Evolutionary conservation across 2,797 vertebrate species (phyloP).

Genomic region (Labroides dimidiatus): DNA sequence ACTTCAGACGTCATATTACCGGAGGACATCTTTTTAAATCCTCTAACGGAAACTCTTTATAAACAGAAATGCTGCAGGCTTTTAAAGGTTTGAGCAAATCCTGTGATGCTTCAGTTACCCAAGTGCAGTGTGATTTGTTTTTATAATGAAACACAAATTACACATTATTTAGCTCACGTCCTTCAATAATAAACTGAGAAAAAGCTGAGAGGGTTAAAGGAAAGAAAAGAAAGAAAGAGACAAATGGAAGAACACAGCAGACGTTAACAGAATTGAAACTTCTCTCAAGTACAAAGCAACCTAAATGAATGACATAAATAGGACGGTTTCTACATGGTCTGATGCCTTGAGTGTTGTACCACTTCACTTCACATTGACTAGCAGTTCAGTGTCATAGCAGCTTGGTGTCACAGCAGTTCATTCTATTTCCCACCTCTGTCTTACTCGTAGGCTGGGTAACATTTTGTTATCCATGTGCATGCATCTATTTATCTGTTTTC

Average conservation of each 20-base stretch:
- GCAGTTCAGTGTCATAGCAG: conserved; percentile 41
- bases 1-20: conserved; percentile 7
- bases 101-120: conserved; percentile 3
- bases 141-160: conserved; percentile 55
- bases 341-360: conserved; percentile 37
- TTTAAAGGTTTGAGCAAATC: background rate
- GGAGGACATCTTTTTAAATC: conserved; percentile 6
- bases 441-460: conserved; percentile 44
- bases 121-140: background rate
- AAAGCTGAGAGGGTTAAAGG: conserved; percentile 34
- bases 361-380: conserved; percentile 48
- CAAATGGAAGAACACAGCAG: conserved; percentile 19
- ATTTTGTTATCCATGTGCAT: conserved; percentile 19
- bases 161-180: conserved; percentile 24
- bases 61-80: background rate
- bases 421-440: conserved; percentile 42
- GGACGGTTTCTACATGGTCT: conserved; percentile 29
- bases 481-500: conserved; percentile 14
- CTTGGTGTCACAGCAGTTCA: conserved; percentile 50
- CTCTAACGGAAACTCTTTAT: background rate
- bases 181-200: conserved; percentile 25
- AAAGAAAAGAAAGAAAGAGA: conserved; percentile 8
- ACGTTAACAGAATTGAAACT: conserved; percentile 27
- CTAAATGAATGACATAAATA: conserved; percentile 40
- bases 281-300: conserved; percentile 30